phyloP scores from a whole-genome alignment of 2,113 vertebrate species.

The Indri indri region DNA sequence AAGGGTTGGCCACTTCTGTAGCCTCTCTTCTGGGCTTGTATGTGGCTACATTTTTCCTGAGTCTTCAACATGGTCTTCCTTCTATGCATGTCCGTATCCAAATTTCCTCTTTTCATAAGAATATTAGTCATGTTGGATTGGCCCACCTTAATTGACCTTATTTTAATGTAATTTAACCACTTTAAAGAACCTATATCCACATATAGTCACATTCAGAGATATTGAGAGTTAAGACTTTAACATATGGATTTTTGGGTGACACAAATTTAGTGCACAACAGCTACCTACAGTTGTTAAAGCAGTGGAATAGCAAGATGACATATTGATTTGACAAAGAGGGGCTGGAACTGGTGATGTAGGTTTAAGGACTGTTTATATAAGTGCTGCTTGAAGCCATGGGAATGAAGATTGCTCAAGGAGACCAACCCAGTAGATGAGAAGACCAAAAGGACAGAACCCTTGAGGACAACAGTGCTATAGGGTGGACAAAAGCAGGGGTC shows the following conservation, averaged over 20 bases:
- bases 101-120: neutral
- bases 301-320: neutral
- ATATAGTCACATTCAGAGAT: neutral
- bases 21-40: neutral
- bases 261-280: neutral
- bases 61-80: neutral
- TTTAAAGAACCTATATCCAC: neutral
- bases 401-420: neutral
- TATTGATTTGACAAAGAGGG: neutral
- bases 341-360: neutral
- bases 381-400: neutral
- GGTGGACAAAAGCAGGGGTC: neutral
- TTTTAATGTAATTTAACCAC: neutral
- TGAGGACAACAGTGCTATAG: neutral
- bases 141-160: neutral
- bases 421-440: neutral
- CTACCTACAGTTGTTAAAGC: neutral
- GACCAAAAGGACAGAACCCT: neutral
- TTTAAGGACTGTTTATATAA: neutral
- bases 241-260: neutral
- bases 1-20: neutral
- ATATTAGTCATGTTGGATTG: neutral
- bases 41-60: neutral
- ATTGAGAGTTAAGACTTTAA: neutral
- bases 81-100: neutral